These are phyloP conservation scores for Aeoliscus strigatus DNA, from an alignment of 2,797 vertebrate species.

Conservation along the genomic window DNA sequence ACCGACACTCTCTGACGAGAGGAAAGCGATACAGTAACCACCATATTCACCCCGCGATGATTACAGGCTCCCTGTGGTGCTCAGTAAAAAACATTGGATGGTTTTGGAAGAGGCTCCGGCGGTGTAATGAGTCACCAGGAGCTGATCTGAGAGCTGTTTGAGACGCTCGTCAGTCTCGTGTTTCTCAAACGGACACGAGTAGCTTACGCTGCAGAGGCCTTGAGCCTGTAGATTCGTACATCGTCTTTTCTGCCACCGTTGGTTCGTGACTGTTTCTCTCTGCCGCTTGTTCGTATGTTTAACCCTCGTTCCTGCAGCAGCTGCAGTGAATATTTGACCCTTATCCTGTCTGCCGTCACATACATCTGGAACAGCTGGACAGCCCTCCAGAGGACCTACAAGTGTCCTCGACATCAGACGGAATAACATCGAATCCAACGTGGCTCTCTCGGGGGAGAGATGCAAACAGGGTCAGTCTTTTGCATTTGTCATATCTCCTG, in stretches of 20 bases:
- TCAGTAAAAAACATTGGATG: slow-evolving; percentile 38
- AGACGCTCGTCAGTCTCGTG: slow-evolving; percentile 37
- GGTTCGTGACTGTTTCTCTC: slow-evolving; percentile 31
- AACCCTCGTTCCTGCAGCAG: too few relatives aligned
- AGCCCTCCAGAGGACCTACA: slow-evolving; percentile 11
- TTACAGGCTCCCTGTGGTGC: slow-evolving; percentile 26
- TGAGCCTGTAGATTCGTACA: too few relatives aligned
- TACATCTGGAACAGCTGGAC: slow-evolving; percentile 29
- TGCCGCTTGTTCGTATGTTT: too few relatives aligned
- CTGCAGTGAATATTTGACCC: slow-evolving; percentile 7
- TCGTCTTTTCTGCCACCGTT: slow-evolving; percentile 26
- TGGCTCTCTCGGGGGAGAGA: slow-evolving; percentile 27
- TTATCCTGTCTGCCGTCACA: slow-evolving; percentile 3
- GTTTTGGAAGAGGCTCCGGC: slow-evolving; percentile 30
- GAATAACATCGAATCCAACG: slow-evolving; percentile 31
- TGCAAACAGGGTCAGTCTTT: slow-evolving; percentile 40
- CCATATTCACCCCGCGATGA: slow-evolving; percentile 19
- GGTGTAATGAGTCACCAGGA: slow-evolving; percentile 45
- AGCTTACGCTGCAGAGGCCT: slow-evolving; percentile 46
- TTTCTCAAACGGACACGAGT: slow-evolving; percentile 50
- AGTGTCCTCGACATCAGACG: slow-evolving; percentile 11
- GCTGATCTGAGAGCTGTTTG: too few relatives aligned
- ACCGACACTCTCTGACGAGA: slow-evolving; percentile 8
- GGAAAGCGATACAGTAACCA: slow-evolving; percentile 1
- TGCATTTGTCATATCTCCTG: slow-evolving; percentile 66